These are phyloP conservation scores for Elachura formosa DNA, from an alignment of 2,113 vertebrate species.

Conservation along the genomic window DNA sequence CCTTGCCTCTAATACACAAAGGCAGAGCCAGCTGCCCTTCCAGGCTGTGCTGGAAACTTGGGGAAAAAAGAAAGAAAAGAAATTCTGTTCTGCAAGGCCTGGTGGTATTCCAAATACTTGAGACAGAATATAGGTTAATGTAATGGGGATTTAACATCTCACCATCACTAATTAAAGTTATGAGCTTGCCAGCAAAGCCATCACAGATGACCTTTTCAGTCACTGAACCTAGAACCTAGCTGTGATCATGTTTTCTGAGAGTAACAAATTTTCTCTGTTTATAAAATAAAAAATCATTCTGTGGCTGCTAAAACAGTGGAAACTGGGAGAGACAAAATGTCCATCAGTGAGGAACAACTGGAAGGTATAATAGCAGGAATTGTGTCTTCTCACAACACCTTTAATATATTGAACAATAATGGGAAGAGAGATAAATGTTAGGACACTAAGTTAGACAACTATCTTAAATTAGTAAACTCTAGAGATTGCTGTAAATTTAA, in stretches of 20 bases:
- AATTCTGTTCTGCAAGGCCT: background rate
- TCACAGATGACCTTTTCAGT: background rate
- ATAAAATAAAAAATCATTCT: background rate
- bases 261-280: background rate
- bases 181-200: background rate
- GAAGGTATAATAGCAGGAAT: background rate
- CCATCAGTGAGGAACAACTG: background rate
- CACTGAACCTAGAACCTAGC: background rate
- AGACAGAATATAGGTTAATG: background rate
- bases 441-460: background rate
- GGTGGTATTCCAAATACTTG: background rate
- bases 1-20: accelerated
- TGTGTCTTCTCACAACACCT: background rate
- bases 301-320: background rate
- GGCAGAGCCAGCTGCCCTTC: background rate
- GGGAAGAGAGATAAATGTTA: background rate
- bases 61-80: background rate
- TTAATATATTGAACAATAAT: background rate
- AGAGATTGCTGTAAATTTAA: background rate
- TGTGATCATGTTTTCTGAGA: background rate
- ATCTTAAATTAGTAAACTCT: background rate
- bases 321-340: background rate
- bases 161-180: background rate
- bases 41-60: background rate
- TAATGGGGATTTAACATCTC: background rate